Conservation (phyloP, 2,888 invertebrate genomes). For the Prosopocoilus inquinatus region DNA sequence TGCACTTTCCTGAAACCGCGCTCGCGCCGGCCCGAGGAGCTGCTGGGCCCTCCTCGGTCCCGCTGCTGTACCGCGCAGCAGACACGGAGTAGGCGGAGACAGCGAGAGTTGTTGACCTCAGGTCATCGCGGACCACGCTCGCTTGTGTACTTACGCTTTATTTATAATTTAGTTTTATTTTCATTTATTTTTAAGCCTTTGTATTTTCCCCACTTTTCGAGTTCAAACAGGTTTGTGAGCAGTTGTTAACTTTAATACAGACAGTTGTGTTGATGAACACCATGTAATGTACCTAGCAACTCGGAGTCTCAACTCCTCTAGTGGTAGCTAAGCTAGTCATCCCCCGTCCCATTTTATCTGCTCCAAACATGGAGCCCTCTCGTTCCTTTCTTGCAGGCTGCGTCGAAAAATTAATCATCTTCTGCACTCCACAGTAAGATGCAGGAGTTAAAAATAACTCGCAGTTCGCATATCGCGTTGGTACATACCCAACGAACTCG, state of each 20-base stretch:
- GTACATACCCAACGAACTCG: slow-evolving; percentile 15
- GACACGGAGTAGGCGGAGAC: slow-evolving; percentile 51
- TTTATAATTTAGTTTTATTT: slow-evolving; percentile 43
- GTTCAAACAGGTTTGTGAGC: slow-evolving; percentile 34
- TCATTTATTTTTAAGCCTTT: slow-evolving; percentile 37
- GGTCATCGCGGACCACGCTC: slow-evolving; percentile 49
- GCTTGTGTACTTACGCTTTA: slow-evolving; percentile 42
- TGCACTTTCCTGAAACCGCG: slow-evolving; percentile 34
- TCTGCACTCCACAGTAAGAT: slow-evolving; percentile 7
- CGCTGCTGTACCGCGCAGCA: slow-evolving; percentile 37
- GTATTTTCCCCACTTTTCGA: slow-evolving; percentile 36
- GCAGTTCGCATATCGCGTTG: slow-evolving; percentile 8
- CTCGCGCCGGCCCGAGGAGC: slow-evolving; percentile 26
- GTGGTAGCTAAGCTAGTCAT: slow-evolving; percentile 1
- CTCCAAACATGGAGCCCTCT: not conserved
- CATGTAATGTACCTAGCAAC: slow-evolving; percentile 14
- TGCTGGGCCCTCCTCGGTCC: slow-evolving; percentile 25
- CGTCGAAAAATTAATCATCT: slow-evolving; percentile 12
- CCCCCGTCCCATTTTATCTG: not conserved
- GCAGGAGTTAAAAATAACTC: slow-evolving; percentile 11
- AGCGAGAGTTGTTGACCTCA: slow-evolving; percentile 52
- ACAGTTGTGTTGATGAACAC: slow-evolving; percentile 28
- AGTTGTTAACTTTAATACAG: slow-evolving; percentile 31
- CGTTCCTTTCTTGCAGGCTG: not conserved
- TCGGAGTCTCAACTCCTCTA: not conserved